A percentile compares a stretch with the other conserved stretches of the same genome.
Conservation (phyloP, 2,888 invertebrate genomes). For the Cheilosia pagana region DNA sequence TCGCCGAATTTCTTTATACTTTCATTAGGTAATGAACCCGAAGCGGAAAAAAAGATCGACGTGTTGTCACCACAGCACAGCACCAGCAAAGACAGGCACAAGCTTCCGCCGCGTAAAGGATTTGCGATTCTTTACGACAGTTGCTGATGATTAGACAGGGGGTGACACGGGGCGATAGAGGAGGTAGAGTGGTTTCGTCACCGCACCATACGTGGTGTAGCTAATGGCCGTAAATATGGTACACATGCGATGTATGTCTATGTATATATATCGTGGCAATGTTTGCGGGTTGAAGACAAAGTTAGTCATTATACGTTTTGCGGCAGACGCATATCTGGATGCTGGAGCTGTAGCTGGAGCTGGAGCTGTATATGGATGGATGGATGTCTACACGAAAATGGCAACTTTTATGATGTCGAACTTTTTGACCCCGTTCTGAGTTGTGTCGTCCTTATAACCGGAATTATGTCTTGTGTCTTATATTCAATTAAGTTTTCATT, state of each 20-base stretch:
- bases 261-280: slow-evolving; percentile 25
- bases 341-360: slow-evolving; percentile 12
- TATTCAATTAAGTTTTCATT: slow-evolving; percentile 70
- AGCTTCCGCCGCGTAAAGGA: slow-evolving; percentile 22
- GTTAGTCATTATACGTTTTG: slow-evolving; percentile 65
- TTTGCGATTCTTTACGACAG: slow-evolving; percentile 65
- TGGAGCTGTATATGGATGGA: slow-evolving; percentile 15
- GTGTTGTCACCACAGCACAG: slow-evolving; percentile 58
- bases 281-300: slow-evolving; percentile 48
- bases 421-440: slow-evolving; percentile 61
- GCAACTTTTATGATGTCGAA: slow-evolving; percentile 57
- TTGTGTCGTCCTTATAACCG: not conserved
- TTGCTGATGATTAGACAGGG: slow-evolving; percentile 48
- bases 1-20: slow-evolving; percentile 62
- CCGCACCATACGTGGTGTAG: slow-evolving; percentile 51
- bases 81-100: slow-evolving; percentile 28
- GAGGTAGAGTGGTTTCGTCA: slow-evolving; percentile 16
- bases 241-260: slow-evolving; percentile 30
- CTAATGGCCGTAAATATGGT: slow-evolving; percentile 66
- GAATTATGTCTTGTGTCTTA: slow-evolving; percentile 49
- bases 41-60: slow-evolving; percentile 46
- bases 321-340: slow-evolving; percentile 1
- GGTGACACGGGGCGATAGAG: no score
- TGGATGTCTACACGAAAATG: slow-evolving; percentile 11
- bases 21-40: slow-evolving; percentile 72